Evolutionary conservation across 2,113 vertebrate genomes (phyloP).

Genomic region (Aptenodytes patagonicus): DNA sequence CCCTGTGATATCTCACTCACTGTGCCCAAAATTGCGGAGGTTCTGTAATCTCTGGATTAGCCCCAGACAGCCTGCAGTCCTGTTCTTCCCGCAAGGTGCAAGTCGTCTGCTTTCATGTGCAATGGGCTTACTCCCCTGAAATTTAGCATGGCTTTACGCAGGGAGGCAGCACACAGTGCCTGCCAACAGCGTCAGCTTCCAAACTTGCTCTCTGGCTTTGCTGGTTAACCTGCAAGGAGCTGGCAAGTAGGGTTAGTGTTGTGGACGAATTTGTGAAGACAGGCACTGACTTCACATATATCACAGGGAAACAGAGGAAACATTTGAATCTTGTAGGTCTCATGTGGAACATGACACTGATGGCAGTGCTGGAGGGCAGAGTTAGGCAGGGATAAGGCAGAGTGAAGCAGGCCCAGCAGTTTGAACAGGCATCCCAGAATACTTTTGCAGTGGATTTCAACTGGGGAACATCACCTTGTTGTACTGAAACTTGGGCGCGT

Average conservation of each 20-base stretch:
- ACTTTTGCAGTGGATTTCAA: not conserved
- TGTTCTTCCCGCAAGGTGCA: not conserved
- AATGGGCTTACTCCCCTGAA: not conserved
- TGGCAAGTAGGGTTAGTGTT: too few relatives aligned
- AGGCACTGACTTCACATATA: fast-evolving
- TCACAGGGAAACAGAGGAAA: not conserved
- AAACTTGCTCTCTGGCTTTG: not conserved
- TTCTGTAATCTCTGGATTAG: not conserved
- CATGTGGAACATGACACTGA: fast-evolving
- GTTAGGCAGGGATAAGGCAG: not conserved
- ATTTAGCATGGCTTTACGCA: fast-evolving
- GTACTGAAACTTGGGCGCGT: not conserved
- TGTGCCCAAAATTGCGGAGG: not conserved
- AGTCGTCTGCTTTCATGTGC: not conserved
- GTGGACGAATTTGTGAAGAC: not conserved
- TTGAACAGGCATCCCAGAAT: not conserved
- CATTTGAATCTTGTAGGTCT: not conserved
- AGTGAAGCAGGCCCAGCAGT: not conserved
- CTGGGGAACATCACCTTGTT: not conserved
- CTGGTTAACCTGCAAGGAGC: not conserved
- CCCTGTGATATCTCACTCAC: not conserved
- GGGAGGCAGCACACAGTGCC: not conserved
- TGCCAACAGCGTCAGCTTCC: not conserved
- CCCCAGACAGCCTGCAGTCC: not conserved
- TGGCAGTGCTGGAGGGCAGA: not conserved